These are phyloP conservation scores for Ormyrus rosae DNA, from an alignment of 2,888 invertebrate species.

Conservation along the genomic window DNA sequence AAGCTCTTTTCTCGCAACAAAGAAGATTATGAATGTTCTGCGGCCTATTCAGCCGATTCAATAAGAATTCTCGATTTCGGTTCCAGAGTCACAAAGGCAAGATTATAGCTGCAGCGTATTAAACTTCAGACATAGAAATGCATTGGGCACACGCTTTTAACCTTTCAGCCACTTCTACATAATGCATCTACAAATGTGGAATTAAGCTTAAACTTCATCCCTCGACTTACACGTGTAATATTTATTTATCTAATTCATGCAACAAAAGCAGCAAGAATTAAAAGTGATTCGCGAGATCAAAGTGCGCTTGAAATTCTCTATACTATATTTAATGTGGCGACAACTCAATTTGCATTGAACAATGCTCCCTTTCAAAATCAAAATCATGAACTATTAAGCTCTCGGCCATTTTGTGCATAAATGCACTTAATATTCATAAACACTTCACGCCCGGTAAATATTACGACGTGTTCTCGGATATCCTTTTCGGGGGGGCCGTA, in stretches of 20 bases:
- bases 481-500: conserved; percentile 11
- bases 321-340: no score
- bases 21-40: conserved; percentile 4
- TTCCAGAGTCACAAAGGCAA: conserved; percentile 27
- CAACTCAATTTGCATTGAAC: no score
- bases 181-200: conserved; percentile 17
- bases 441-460: conserved; percentile 7
- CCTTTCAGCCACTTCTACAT: conserved; percentile 17
- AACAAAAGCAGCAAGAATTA: no score
- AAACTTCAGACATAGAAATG: background rate
- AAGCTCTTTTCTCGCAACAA: background rate
- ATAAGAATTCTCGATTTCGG: conserved; percentile 36
- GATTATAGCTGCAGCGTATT: conserved; percentile 16
- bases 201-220: background rate
- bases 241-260: background rate
- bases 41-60: background rate
- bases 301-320: no score
- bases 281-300: no score
- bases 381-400: no score
- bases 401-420: no score
- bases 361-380: no score
- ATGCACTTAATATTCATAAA: no score
- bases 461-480: background rate
- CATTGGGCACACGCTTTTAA: background rate
- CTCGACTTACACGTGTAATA: background rate